A percentile compares a stretch with the other conserved stretches of the same genome.
Evolutionary conservation across 2,113 vertebrate species (phyloP).

Genomic region (Promerops cafer): DNA sequence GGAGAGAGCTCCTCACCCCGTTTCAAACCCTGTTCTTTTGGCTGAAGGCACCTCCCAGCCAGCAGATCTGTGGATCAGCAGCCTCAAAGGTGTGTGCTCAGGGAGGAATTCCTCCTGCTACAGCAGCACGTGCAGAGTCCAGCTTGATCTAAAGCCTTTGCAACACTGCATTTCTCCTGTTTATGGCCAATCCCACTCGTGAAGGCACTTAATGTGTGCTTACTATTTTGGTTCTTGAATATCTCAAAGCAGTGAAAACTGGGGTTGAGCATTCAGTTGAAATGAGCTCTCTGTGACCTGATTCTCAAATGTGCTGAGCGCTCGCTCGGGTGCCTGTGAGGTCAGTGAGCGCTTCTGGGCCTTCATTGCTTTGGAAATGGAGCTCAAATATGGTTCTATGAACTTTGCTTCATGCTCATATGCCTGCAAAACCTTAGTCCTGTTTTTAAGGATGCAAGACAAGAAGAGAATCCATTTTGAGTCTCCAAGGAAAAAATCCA

Average conservation of each 20-base stretch:
- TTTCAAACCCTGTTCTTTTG: background rate
- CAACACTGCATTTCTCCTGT: background rate
- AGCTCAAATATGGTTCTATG: background rate
- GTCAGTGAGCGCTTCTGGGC: background rate
- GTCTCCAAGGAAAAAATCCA: background rate
- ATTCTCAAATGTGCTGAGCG: background rate
- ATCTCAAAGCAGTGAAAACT: background rate
- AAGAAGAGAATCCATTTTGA: background rate
- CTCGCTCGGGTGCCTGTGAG: background rate
- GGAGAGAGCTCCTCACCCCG: background rate
- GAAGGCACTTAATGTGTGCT: background rate
- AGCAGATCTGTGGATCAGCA: background rate
- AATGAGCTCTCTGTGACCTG: background rate
- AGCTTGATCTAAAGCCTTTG: background rate
- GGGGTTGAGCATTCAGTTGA: background rate
- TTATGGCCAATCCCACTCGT: background rate
- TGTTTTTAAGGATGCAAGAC: background rate
- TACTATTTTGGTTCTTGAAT: background rate
- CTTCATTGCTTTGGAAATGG: background rate
- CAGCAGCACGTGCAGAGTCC: background rate
- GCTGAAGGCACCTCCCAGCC: background rate
- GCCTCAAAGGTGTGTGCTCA: background rate
- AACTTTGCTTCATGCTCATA: background rate
- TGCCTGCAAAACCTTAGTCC: background rate
- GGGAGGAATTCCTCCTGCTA: background rate